phyloP scores from a whole-genome alignment of 2,888 invertebrate genomes.

The Alloplasta piceator region DNA sequence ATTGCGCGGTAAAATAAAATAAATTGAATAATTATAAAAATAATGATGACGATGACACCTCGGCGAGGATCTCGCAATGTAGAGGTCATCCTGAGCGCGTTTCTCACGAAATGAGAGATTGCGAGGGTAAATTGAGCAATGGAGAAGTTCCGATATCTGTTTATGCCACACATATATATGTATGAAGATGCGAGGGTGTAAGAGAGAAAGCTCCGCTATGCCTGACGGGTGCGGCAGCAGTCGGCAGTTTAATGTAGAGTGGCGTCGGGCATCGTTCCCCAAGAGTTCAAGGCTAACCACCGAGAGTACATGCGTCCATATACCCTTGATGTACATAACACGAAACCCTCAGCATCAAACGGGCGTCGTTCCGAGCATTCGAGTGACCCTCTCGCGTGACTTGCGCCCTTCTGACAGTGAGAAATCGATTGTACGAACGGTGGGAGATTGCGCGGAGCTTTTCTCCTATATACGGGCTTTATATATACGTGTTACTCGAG shows the following conservation, averaged over 20 bases:
- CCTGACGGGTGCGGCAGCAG: slow-evolving; percentile 59
- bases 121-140: slow-evolving; percentile 59
- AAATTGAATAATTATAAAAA: too few relatives aligned
- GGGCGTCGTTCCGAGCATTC: too few relatives aligned
- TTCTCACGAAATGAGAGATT: slow-evolving; percentile 36
- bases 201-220: slow-evolving; percentile 54
- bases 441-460: slow-evolving; percentile 53
- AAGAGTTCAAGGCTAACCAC: slow-evolving; percentile 81
- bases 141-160: slow-evolving; percentile 56
- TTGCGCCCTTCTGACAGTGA: not conserved
- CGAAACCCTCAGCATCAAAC: too few relatives aligned
- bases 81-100: slow-evolving; percentile 1
- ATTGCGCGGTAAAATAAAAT: too few relatives aligned
- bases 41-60: too few relatives aligned
- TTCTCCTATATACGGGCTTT: slow-evolving; percentile 47
- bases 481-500: slow-evolving; percentile 40
- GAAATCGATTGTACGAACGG: slow-evolving; percentile 28
- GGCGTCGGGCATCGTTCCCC: slow-evolving; percentile 74
- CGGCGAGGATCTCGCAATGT: not conserved
- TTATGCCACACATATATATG: slow-evolving; percentile 50
- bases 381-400: too few relatives aligned
- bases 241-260: slow-evolving; percentile 67
- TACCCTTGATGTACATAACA: too few relatives aligned
- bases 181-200: slow-evolving; percentile 58
- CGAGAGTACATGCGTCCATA: slow-evolving; percentile 54